Base-by-base conservation (phyloP, 1,140 invertebrate genomes). In the Trichomalopsis sarcophagae region DNA sequence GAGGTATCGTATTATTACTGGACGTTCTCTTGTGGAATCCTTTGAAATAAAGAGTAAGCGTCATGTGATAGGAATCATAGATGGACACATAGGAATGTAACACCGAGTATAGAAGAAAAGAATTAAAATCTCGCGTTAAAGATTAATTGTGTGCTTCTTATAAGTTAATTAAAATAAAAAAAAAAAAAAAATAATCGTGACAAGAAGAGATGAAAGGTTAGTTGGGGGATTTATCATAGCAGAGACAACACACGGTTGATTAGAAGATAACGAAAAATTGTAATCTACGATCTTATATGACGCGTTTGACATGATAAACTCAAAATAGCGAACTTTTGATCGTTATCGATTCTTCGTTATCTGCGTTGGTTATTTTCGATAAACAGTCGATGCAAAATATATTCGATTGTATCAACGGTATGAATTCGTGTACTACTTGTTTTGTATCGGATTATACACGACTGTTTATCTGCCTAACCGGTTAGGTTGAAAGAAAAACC, bases 361-460 rank as follows among this genome's bases (percentile, higher is more conserved):
- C 36, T 13, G 33, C 33, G 10, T 44, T 71, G 30, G 30, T 30
- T 71, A 71, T 80, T 80, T 69, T 71, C 33, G 69, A 71, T 71
- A 47, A 69, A 81, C 36, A 81, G 66, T 66, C 79, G 79, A 81
- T 71, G 13, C 62, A 71, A 71, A 71, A 71, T 33, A 71, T 4
- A 27, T 13, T 23, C 5, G 7, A 44, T 44, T 44, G 10, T 44
- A 44, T 44, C 27, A 1, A 27, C 27, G 27, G 4, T 9, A 62
- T 66, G 11, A 21, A 17, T 21, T 6, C 62, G 62, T 17, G 11
- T 11, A 11, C 6, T 62, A 40, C 17, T 30, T 69, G n/a, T 13
- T 23, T 68, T 68, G 10, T 69, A 69, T 4, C 40, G 44, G 14
- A 78, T 33, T 66, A 36, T 4, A 27, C 47, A 30, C 23, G 68